These are phyloP conservation scores for Aplysina aerophoba DNA, from an alignment of 37 sponge, comb jelly and placozoan species.

Conservation along the genomic window DNA sequence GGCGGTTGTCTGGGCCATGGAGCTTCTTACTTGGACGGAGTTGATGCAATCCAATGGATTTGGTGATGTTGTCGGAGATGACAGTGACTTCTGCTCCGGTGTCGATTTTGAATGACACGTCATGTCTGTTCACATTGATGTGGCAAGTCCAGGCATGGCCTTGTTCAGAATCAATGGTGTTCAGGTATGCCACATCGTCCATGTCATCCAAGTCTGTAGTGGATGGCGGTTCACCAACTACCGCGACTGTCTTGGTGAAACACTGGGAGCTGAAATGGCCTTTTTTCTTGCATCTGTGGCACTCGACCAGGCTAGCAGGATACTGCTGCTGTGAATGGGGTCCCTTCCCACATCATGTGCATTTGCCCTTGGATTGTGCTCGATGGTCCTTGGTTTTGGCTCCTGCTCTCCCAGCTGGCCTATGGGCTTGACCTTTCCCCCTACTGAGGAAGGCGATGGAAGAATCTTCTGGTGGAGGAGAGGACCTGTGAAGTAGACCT, in stretches of 20 bases:
- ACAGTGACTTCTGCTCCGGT: constrained; percentile 52
- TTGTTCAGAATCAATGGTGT: constrained; percentile 1
- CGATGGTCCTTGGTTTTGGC: constrained; percentile 1
- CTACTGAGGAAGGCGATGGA: no score
- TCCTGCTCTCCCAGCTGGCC: background rate
- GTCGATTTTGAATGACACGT: constrained; percentile 41
- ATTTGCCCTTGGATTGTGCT: background rate
- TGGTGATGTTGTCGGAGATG: background rate
- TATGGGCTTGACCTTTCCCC: background rate
- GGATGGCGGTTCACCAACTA: background rate
- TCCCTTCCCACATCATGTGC: constrained; percentile 13
- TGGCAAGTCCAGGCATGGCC: constrained; percentile 11
- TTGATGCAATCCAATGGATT: background rate
- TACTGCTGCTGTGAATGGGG: constrained; percentile 24
- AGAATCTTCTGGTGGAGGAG: background rate
- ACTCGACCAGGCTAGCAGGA: constrained; percentile 25
- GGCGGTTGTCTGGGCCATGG: background rate
- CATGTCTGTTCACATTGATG: background rate
- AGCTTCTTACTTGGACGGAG: constrained; percentile 14
- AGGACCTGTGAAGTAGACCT: background rate
- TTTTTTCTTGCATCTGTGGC: constrained; percentile 18
- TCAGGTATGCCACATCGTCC: constrained; percentile 4
- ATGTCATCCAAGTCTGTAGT: background rate
- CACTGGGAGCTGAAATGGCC: constrained; percentile 25
- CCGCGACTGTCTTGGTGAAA: background rate